phyloP scores from a whole-genome alignment of 2,797 vertebrate species.

The Pristis pectinata region DNA sequence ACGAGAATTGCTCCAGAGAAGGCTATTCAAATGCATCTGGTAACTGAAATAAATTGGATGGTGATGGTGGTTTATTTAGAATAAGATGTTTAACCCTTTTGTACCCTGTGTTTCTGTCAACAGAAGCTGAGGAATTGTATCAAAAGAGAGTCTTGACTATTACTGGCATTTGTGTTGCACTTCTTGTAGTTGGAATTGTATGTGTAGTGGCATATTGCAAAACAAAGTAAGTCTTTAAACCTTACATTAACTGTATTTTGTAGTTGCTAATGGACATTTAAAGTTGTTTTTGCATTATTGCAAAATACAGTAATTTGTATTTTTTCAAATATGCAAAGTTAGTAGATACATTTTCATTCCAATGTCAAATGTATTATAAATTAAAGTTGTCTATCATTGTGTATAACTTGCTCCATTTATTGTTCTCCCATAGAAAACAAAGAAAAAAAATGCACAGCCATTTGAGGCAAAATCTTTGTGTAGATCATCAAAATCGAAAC shows the following conservation, averaged over 20 bases:
- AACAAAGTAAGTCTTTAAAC: conserved; percentile 83
- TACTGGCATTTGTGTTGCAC: conserved; percentile 93
- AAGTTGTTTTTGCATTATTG: background rate
- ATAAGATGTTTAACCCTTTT: background rate
- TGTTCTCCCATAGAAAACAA: conserved; percentile 73
- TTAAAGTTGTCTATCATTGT: background rate
- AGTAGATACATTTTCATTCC: background rate
- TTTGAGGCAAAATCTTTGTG: conserved; percentile 89
- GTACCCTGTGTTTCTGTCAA: conserved; percentile 40
- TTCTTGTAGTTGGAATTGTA: conserved; percentile 94
- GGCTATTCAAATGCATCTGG: background rate
- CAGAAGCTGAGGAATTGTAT: conserved; percentile 97
- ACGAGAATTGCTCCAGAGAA: background rate
- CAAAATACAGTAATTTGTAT: background rate
- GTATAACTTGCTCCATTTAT: background rate
- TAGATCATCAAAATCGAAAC: conserved; percentile 86
- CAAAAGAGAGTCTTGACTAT: conserved; percentile 98
- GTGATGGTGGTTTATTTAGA: background rate
- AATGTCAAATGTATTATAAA: background rate
- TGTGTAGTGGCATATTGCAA: conserved; percentile 98
- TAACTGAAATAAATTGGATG: background rate
- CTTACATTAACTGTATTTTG: background rate
- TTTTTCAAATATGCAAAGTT: background rate
- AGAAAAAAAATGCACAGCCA: conserved; percentile 96
- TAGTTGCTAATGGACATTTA: background rate